These are phyloP conservation scores for Melikaiella ostensackeni DNA, from an alignment of 2,888 invertebrate species.

Conservation along the genomic window DNA sequence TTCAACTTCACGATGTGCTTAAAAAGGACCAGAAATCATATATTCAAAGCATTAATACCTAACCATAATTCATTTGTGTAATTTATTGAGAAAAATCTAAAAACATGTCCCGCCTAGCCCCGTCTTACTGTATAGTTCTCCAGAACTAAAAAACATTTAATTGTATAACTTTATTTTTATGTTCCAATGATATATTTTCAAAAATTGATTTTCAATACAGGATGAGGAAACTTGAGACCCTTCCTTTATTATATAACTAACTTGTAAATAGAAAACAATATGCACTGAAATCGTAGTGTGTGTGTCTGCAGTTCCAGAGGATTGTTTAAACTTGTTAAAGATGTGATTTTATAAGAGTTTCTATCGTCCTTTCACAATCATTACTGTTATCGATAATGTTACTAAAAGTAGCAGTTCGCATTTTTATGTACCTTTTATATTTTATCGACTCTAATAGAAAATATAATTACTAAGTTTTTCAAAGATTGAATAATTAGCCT, in stretches of 20 bases:
- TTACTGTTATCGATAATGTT: neutral
- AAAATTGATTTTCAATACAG: neutral
- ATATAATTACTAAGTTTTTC: neutral
- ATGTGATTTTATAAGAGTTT: constrained; percentile 3
- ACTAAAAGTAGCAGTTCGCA: neutral
- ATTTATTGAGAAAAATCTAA: too few species aligned
- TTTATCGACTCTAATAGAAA: neutral
- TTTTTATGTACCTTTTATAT: neutral
- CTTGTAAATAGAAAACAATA: constrained; percentile 13
- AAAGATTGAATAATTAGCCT: neutral
- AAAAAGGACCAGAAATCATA: too few species aligned
- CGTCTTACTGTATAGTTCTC: too few species aligned
- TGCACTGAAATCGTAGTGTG: neutral
- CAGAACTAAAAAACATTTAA: neutral
- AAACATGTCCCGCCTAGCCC: too few species aligned
- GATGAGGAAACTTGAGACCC: neutral
- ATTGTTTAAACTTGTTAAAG: neutral
- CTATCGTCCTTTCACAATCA: neutral
- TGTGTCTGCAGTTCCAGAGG: neutral
- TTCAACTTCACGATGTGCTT: too few species aligned
- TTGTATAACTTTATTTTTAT: too few species aligned
- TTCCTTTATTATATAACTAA: neutral
- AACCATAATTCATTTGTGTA: too few species aligned
- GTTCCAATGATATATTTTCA: too few species aligned
- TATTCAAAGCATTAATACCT: too few species aligned